Conservation (phyloP, 2,888 invertebrate genomes). For the Volucella inflata region DNA sequence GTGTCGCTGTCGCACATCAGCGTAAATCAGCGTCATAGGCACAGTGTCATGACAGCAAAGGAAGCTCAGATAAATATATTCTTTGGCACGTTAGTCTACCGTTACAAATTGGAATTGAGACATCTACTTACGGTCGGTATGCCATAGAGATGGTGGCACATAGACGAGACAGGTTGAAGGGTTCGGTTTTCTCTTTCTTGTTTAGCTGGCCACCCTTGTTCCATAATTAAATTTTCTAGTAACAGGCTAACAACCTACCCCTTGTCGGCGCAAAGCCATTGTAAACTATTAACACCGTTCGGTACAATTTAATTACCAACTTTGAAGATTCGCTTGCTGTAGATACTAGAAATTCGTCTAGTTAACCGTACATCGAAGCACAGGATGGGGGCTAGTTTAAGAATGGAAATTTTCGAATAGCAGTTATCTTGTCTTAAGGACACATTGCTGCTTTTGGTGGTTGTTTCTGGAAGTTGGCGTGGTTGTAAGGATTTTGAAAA, state of each 20-base stretch:
- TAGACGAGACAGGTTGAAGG: no score
- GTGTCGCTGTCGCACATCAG: conserved; percentile 65
- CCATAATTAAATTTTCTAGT: conserved; percentile 72
- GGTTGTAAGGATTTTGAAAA: conserved; percentile 65
- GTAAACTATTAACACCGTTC: conserved; percentile 75
- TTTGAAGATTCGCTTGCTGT: conserved; percentile 50
- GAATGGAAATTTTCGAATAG: conserved; percentile 51
- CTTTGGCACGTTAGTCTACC: conserved; percentile 72
- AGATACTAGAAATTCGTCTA: conserved; percentile 2
- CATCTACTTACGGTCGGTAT: conserved; percentile 53
- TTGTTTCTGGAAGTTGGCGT: conserved; percentile 20
- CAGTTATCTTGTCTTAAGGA: conserved; percentile 61
- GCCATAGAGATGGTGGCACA: conserved; percentile 27
- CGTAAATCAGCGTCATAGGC: conserved; percentile 72
- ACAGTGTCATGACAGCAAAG: conserved; percentile 16
- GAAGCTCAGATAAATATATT: conserved; percentile 62
- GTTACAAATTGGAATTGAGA: conserved; percentile 75
- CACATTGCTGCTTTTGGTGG: conserved; percentile 38
- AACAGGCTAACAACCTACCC: conserved; percentile 56
- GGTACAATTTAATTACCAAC: conserved; percentile 75
- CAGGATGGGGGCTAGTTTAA: conserved; percentile 17
- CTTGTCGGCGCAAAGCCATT: conserved; percentile 55
- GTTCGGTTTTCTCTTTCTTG: neutral
- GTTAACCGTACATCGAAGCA: neutral
- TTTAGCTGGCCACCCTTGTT: conserved; percentile 37